Conservation (phyloP, 2,797 vertebrate species). For the Chelidonichthys spinosus region DNA sequence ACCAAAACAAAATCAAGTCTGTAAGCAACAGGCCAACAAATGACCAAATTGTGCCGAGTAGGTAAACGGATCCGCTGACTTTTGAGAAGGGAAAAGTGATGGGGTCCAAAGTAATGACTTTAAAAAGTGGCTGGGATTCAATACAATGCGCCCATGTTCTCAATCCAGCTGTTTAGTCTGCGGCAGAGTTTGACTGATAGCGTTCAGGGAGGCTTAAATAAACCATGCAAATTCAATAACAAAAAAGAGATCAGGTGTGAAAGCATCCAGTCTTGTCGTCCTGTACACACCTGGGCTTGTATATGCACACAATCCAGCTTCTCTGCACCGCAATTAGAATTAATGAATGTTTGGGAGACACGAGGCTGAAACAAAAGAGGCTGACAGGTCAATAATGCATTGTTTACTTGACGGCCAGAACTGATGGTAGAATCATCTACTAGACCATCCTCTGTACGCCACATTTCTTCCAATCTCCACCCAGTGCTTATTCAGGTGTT, state of each 20-base stretch:
- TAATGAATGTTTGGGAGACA: slow-evolving; percentile 1
- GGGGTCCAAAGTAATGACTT: too few species aligned
- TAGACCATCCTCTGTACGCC: background rate
- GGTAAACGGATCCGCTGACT: too few species aligned
- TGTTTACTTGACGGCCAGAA: slow-evolving; percentile 5
- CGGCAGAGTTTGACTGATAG: background rate
- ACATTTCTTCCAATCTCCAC: background rate
- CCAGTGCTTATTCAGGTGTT: background rate
- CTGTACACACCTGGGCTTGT: background rate
- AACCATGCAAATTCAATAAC: background rate
- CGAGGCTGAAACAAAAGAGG: background rate
- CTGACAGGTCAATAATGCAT: background rate
- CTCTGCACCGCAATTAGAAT: background rate
- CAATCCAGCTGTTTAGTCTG: background rate
- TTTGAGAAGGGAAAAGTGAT: too few species aligned
- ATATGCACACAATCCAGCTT: slow-evolving; percentile 3
- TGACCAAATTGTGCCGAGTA: too few species aligned
- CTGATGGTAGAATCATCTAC: slow-evolving; percentile 5
- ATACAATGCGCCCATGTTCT: too few species aligned
- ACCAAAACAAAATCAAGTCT: too few species aligned
- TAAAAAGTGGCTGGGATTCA: too few species aligned
- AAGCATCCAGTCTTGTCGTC: background rate
- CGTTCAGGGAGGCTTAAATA: background rate
- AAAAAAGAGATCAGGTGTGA: background rate
- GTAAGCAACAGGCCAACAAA: too few species aligned